Base-by-base conservation (phyloP, 2,888 invertebrate genomes). In the Volucella inflata region DNA sequence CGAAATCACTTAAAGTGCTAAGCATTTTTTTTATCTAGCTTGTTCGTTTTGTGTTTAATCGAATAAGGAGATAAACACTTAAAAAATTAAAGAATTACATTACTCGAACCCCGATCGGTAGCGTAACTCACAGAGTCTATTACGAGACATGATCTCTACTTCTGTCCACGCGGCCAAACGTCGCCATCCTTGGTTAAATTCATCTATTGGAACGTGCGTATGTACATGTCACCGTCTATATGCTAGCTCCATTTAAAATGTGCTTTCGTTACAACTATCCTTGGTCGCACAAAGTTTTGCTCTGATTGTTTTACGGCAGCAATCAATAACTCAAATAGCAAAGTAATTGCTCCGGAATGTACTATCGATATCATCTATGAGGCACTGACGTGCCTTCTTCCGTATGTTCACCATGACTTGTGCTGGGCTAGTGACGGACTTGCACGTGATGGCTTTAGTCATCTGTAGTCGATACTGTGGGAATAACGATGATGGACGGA, bases 301-400 rank as follows among this genome's bases (percentile, higher is more conserved):
- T 81, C 81, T 75, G 84, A 84, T 84, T 84, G 84, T 84, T 70
- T 84, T 84, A 71, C 79, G 67, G 76, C 81, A 85, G 76, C 85
- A 81, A 85, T 80, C 85, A 81, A 85, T 85, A 85, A 85, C 76
- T 81, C 50, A 81, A 85, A 85, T 85, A 65, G 85, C 81, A 62
- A 81, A 72, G 81, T 85, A 85, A 85, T 85, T 81, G 85, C 72
- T 80, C 46, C 9, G 85, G 85, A 85, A 85, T 85, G 70, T 60
- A 40, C 71, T 71, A 67, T 76, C 74, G 64, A 71, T 79, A 84
- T 70, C 80, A 65, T 59, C 65, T 60, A 38, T 67, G 60, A 59
- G 60, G 50, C 16, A 70, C 36, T 53, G 59, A 60, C 60, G 79
- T 75, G 79, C 55, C 40, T 50, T 64, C 55, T 57, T 72, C 38